These are phyloP conservation scores for Neuroterus valhalla DNA, from an alignment of 1,140 invertebrate genomes.

Conservation along the genomic window DNA sequence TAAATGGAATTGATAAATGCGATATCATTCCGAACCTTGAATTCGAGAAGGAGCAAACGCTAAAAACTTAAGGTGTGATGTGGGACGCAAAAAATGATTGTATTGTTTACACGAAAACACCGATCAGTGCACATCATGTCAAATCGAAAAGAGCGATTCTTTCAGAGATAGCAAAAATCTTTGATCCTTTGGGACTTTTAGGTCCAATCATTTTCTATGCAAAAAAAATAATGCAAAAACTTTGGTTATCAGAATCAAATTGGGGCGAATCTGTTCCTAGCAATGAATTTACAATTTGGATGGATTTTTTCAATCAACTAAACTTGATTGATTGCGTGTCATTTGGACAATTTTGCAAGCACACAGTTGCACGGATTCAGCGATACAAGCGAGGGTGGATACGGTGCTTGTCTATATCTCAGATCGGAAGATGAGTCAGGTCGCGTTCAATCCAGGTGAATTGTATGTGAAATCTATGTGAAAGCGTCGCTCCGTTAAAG, in stretches of 20 bases:
- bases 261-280: conserved; percentile 64
- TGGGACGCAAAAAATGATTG: too few species aligned
- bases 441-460: conserved; percentile 32
- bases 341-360: conserved; percentile 41
- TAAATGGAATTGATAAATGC: neutral
- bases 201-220: too few species aligned
- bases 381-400: conserved; percentile 65
- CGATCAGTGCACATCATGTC: conserved; percentile 42
- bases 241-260: conserved; percentile 54
- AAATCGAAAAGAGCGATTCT: conserved; percentile 29
- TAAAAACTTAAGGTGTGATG: too few species aligned
- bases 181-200: too few species aligned
- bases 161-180: conserved; percentile 32
- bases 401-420: conserved; percentile 68
- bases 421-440: conserved; percentile 34
- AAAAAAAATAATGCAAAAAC: conserved; percentile 66
- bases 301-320: too few species aligned
- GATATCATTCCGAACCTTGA: neutral
- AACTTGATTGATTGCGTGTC: too few species aligned
- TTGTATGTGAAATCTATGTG: conserved; percentile 64
- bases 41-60: too few species aligned
- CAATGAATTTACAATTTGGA: too few species aligned
- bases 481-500: conserved; percentile 64
- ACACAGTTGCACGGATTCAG: conserved; percentile 61
- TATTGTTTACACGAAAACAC: neutral